These are phyloP conservation scores for Perdita meconis DNA, from an alignment of 2,888 invertebrate species.

Conservation along the genomic window DNA sequence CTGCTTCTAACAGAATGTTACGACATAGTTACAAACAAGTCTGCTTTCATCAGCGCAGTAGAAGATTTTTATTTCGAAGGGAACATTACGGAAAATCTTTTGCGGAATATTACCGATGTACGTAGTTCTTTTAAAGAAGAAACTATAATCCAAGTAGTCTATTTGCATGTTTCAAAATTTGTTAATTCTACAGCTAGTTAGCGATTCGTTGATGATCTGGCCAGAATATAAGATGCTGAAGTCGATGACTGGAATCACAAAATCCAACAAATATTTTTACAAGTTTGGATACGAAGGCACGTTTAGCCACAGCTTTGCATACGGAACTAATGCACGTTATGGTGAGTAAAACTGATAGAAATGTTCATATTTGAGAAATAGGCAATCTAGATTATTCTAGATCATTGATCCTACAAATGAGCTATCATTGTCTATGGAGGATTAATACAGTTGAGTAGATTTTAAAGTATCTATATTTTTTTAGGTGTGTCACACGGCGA, in stretches of 20 bases:
- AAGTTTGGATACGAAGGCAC: slow-evolving; percentile 76
- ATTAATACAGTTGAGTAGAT: too few relatives aligned
- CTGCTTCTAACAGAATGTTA: slow-evolving; percentile 51
- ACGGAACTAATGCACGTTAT: slow-evolving; percentile 45
- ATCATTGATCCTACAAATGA: too few relatives aligned
- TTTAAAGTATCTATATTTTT: slow-evolving; percentile 20
- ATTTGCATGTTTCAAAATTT: neutral
- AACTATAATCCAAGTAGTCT: neutral
- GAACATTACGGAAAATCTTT: slow-evolving; percentile 43
- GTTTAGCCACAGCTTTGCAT: slow-evolving; percentile 62
- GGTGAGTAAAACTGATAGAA: slow-evolving; percentile 66
- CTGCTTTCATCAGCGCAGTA: slow-evolving; percentile 60
- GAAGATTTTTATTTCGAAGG: slow-evolving; percentile 69
- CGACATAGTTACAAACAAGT: slow-evolving; percentile 56
- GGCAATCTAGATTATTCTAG: too few relatives aligned
- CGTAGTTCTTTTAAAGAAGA: slow-evolving; percentile 3
- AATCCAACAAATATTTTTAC: slow-evolving; percentile 74
- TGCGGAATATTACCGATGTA: slow-evolving; percentile 64
- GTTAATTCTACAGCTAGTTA: slow-evolving; percentile 60
- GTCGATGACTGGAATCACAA: slow-evolving; percentile 66
- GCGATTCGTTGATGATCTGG: slow-evolving; percentile 69
- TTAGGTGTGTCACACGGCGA: slow-evolving; percentile 75
- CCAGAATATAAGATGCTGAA: slow-evolving; percentile 60
- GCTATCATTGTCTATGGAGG: too few relatives aligned
- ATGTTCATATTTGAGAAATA: neutral